Conservation (phyloP, 2,888 invertebrate genomes). For the Rotaria macrura region DNA sequence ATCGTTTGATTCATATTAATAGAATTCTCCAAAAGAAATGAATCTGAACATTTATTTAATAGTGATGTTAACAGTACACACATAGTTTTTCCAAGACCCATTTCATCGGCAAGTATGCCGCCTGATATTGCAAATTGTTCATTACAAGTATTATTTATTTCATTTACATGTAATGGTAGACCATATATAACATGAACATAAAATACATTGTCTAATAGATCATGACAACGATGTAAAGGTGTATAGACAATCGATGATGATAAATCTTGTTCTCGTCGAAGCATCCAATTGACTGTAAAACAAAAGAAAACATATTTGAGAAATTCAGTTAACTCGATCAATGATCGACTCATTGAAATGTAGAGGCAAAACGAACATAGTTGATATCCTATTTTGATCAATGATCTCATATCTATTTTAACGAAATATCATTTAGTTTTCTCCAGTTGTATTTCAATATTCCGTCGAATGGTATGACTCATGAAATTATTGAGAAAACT, state of each 20-base stretch:
- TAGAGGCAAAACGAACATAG: no score
- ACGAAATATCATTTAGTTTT: no score
- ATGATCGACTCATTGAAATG: no score
- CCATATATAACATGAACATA: background rate
- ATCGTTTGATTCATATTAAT: background rate
- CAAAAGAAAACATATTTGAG: background rate
- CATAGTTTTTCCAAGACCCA: slow-evolving; percentile 2
- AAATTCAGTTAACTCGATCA: no score
- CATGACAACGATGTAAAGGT: background rate
- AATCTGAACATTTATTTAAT: background rate
- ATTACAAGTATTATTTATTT: background rate
- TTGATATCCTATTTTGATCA: no score
- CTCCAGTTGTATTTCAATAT: no score
- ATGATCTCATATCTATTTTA: no score
- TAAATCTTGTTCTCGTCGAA: background rate
- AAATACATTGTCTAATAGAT: background rate
- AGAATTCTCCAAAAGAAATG: background rate
- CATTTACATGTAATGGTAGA: background rate
- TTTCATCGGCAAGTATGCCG: background rate
- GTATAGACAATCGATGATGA: background rate
- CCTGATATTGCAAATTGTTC: background rate
- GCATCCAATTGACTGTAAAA: background rate
- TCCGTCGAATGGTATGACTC: no score
- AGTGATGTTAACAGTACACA: background rate
- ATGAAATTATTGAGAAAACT: no score